Evolutionary conservation across 1,140 invertebrate genomes (phyloP), one percentile per base, ranked within the genome.

Genomic region (Andrena cerasifolii): DNA sequence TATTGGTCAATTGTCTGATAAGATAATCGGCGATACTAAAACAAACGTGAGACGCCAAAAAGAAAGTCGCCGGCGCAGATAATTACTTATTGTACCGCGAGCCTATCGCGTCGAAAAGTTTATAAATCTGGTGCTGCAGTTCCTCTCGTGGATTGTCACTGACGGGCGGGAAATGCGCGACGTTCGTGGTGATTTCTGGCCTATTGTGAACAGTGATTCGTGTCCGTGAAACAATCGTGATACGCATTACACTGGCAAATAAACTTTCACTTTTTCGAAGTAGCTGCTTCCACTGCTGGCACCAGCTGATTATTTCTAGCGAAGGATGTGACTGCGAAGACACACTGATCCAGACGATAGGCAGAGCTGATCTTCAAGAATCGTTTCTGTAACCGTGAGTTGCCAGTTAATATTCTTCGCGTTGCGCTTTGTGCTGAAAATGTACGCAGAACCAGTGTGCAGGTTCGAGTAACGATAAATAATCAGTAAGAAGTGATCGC

Each of bases 201-300:
- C 47, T n/a, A n/a, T 54, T 36, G 31, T 59, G 31, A 14, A 47
- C 40, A 3, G 53, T 40, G 45, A 10, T 26, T 14, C 36, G 58
- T 78, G 21, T 12, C 28, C 28, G 33, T 63, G 49, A 56, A 63
- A n/a, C 7, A 45, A 12, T 54, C 33, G 58, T 56, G 28, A 77
- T 33, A 61, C 28, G 26, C n/a, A 21, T 62, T 31, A 18, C 56
- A 43, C 14, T n/a, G 14, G 21, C n/a, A 26, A 63, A 26, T 21
- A 18, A n/a, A n/a, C 36, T 72, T 72, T 78, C 56, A 51, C 68
- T 63, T 45, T 0, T 47, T 51, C 3, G 43, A 43, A 28, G 4
- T 8, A 10, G 18, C 1, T 5, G 3, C 8, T 12, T 26, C 14
- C 26, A 7, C 1, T 14, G n/a, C 40, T 3, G 6, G n/a, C 10